Conservation (phyloP, 1,140 invertebrate species). For the Scaptomyza graminum region DNA sequence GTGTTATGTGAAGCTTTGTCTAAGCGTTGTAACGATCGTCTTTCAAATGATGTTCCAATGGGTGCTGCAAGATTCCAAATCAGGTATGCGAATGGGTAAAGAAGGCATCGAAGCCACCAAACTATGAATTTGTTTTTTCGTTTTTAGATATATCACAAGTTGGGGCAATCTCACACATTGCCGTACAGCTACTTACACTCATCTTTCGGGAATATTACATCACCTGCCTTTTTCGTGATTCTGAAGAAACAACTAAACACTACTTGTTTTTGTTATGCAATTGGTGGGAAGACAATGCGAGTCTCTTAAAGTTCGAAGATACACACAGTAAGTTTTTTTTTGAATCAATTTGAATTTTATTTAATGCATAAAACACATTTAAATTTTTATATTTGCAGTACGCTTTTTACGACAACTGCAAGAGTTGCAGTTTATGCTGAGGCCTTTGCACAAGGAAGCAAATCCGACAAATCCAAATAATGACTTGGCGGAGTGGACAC, state of each 20-base stretch:
- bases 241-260: constrained; percentile 76
- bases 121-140: background rate
- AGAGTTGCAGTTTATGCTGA: constrained; percentile 71
- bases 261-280: constrained; percentile 68
- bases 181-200: constrained; percentile 65
- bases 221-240: constrained; percentile 66
- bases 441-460: constrained; percentile 57
- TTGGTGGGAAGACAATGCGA: constrained; percentile 64
- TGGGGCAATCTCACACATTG: constrained; percentile 61
- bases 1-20: constrained; percentile 74
- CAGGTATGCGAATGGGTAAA: constrained; percentile 30
- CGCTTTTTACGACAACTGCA: constrained; percentile 61
- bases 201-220: constrained; percentile 76
- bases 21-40: constrained; percentile 73
- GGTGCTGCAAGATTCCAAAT: constrained; percentile 48
- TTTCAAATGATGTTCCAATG: constrained; percentile 77
- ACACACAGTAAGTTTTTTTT: constrained; percentile 66
- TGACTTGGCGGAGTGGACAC: constrained; percentile 66
- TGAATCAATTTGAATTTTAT: no score
- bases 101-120: background rate
- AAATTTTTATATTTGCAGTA: constrained; percentile 46
- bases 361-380: no score
- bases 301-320: constrained; percentile 54
- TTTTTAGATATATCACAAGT: constrained; percentile 53
- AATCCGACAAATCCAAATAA: constrained; percentile 52